Evolutionary conservation across 2,113 vertebrate genomes (phyloP), one percentile per base, ranked within the genome.

Genomic region (Pterocles burchelli): DNA sequence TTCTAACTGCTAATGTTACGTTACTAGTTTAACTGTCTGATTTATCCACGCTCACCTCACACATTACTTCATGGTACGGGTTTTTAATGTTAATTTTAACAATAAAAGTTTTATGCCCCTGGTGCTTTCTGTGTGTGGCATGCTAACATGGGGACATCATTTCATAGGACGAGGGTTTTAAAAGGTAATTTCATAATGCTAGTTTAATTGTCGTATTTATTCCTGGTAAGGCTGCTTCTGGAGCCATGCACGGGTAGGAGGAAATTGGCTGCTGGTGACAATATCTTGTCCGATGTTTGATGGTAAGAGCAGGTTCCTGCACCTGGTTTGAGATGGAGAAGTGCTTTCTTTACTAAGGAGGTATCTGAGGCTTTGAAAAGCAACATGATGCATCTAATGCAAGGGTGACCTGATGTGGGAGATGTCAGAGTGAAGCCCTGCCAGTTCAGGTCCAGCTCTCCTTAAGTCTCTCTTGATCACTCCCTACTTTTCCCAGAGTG

Each of bases 11-110:
- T 95, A 90, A 95, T 91, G 93, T 92, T 88, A 96, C 66, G 21
- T 79, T 95, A 68, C 94, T 34, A 45, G 90, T 93, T 96, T 95
- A 95, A 95, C 84, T 48, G 22, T 12, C 90, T 97, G 96, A 97
- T 97, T 96, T 96, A 97, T 97, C 94, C 82, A 54, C 1, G 8
- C 67, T 96, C 88, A 93, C 93, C 92, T 96, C 90, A 74, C 88
- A 70, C 94, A 88, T 97, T 93, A 96, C 95, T 96, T 95, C 94
- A 89, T 57, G 90, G 89, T 85, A 70, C 7, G 8, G 95, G 96
- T 70, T 97, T 96, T 90, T 96, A 97, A 96, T 97, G 96, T 97
- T 97, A 94, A 97, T 97, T 96, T 97, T 95, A 94, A 96, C 61
- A 95, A 95, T 97, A 96, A 97, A 97, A 95, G 76, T 92, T 95